These are phyloP conservation scores for Kuschelorhynchus macadamiae DNA, from an alignment of 2,888 invertebrate genomes.

Conservation along the genomic window DNA sequence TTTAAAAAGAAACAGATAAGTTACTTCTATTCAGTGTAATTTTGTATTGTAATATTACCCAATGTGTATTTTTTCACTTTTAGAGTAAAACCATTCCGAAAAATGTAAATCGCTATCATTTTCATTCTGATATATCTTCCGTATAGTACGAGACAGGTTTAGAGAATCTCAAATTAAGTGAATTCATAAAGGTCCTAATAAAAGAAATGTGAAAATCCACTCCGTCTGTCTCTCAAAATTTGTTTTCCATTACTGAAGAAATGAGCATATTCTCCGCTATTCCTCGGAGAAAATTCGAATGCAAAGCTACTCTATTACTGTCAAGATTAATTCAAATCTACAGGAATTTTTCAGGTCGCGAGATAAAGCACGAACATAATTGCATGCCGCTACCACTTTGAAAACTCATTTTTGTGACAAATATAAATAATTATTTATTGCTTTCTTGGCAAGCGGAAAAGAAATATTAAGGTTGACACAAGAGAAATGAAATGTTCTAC, in stretches of 20 bases:
- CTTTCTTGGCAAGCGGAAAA: conserved; percentile 29
- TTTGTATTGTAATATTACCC: too few relatives aligned
- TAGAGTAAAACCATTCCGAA: too few relatives aligned
- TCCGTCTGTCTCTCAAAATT: conserved; percentile 47
- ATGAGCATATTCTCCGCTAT: conserved; percentile 43
- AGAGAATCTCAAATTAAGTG: conserved; percentile 30
- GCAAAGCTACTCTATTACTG: conserved; percentile 58
- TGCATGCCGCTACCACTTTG: conserved; percentile 56
- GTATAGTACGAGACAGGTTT: conserved; percentile 26
- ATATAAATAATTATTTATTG: conserved; percentile 57
- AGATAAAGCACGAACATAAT: conserved; percentile 60
- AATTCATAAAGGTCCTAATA: conserved; percentile 43
- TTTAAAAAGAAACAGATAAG: too few relatives aligned
- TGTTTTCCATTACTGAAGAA: conserved; percentile 46
- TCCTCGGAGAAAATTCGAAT: conserved; percentile 52
- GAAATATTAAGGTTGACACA: not conserved
- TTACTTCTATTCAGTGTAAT: too few relatives aligned
- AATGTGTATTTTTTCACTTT: too few relatives aligned
- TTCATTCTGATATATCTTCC: conserved; percentile 16
- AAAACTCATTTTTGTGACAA: conserved; percentile 53
- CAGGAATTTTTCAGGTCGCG: conserved; percentile 53
- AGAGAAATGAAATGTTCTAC: too few relatives aligned
- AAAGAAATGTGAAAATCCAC: conserved; percentile 49
- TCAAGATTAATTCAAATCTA: conserved; percentile 61
- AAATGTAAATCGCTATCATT: conserved; percentile 16